phyloP scores from a whole-genome alignment of 2,888 invertebrate genomes.

The Campopleginae sp. region DNA sequence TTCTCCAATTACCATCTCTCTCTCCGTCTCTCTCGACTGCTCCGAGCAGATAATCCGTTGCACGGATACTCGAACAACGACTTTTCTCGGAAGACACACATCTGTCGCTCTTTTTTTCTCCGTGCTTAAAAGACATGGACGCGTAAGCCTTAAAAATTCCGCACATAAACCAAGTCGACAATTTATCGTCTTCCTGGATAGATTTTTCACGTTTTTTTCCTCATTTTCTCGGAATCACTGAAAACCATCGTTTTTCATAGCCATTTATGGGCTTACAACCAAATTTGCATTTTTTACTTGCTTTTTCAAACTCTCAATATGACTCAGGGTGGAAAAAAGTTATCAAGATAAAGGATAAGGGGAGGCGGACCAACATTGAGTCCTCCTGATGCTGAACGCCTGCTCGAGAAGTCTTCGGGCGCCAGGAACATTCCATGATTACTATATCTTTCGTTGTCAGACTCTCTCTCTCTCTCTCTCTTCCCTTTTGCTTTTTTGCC shows the following conservation, averaged over 20 bases:
- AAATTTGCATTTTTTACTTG: not conserved
- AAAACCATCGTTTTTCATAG: not conserved
- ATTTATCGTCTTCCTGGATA: conserved; percentile 10
- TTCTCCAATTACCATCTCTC: conserved; percentile 59
- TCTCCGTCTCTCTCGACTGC: conserved; percentile 35
- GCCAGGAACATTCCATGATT: conserved; percentile 55
- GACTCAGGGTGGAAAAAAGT: conserved; percentile 13
- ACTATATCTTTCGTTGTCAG: conserved; percentile 54
- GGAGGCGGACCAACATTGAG: conserved; percentile 20
- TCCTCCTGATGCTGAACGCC: conserved; percentile 38
- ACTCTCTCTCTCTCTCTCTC: conserved; percentile 23
- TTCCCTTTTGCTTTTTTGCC: conserved; percentile 32
- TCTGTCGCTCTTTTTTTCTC: conserved; percentile 22
- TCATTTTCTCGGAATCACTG: conserved; percentile 11
- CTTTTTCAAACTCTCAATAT: not conserved
- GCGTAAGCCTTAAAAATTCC: not conserved
- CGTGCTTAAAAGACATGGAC: not conserved
- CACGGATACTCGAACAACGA: conserved; percentile 58
- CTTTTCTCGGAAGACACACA: conserved; percentile 64
- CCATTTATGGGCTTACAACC: not conserved
- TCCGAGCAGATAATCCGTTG: conserved; percentile 41
- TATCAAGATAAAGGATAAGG: conserved; percentile 10
- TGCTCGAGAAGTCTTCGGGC: conserved; percentile 48
- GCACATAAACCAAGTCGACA: conserved; percentile 30
- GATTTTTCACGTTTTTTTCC: conserved; percentile 34